These are phyloP conservation scores for Euplexia lucipara DNA, from an alignment of 2,888 invertebrate genomes.

Conservation along the genomic window DNA sequence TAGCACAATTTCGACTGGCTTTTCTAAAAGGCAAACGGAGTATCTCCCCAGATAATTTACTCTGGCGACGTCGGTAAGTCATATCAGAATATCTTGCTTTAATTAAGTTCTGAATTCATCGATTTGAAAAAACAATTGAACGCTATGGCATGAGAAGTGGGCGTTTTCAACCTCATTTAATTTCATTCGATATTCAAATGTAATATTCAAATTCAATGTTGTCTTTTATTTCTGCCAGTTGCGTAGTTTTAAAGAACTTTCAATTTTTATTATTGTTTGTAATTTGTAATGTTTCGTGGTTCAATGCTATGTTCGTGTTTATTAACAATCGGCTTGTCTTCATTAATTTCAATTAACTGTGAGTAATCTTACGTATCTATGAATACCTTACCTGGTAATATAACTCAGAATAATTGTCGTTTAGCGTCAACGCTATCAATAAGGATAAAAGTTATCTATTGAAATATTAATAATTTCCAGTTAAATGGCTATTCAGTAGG, in stretches of 20 bases:
- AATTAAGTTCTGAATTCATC: neutral
- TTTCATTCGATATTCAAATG: conserved; percentile 45
- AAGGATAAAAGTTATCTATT: conserved; percentile 7
- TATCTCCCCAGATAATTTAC: conserved; percentile 75
- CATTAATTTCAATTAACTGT: conserved; percentile 42
- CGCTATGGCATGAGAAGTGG: conserved; percentile 22
- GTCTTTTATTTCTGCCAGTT: conserved; percentile 14
- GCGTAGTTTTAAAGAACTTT: conserved; percentile 6
- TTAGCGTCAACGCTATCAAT: conserved; percentile 11
- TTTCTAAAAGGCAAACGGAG: conserved; percentile 79
- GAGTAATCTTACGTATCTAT: conserved; percentile 13
- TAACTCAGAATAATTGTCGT: conserved; percentile 21
- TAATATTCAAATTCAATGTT: conserved; percentile 31
- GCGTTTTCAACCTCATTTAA: conserved; percentile 38
- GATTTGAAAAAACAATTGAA: conserved; percentile 1
- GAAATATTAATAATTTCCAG: conserved; percentile 2
- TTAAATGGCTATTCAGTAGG: neutral
- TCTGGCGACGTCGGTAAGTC: conserved; percentile 82
- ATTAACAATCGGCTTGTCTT: conserved; percentile 15
- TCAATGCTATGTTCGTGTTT: conserved; percentile 35
- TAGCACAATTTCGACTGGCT: conserved; percentile 80
- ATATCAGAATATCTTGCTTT: conserved; percentile 1
- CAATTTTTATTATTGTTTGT: conserved; percentile 7
- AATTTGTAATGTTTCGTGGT: conserved; percentile 25
- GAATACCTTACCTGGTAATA: conserved; percentile 20